Evolutionary conservation across 2,113 vertebrate species (phyloP), one percentile per base, ranked within the genome.

Genomic region (Etia nguti): DNA sequence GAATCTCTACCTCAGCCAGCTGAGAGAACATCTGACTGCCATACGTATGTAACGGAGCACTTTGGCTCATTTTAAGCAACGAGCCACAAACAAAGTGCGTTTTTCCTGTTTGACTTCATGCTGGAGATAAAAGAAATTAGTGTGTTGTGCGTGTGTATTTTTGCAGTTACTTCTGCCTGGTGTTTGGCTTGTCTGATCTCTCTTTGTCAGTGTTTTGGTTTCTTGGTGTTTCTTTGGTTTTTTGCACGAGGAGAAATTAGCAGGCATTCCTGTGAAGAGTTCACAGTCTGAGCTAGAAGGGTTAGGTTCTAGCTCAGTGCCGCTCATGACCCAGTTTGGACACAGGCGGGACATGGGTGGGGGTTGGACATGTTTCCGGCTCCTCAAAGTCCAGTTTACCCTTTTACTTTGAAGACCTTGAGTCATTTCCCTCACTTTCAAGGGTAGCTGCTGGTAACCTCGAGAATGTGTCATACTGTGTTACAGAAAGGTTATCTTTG

Each of bases 321-420:
- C 85, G 57, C 85, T 82, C 85, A 46, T 86, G 68, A 92, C 50
- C 75, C 70, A 87, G 89, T 85, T 83, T 57, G 24, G 8, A 62
- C 65, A 24, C 8, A 1, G 38, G 46, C 54, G 22, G 31, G 31
- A 73, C 38, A 26, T 16, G 7, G 59, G 31, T 22, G 68, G 73
- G 26, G 89, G 57, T 10, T 80, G 34, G 75, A 18, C 62, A 31
- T 60, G 84, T 83, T 73, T 50, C 57, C 6, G 54, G n/a, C 55
- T 46, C 10, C 77, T 31, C 31, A 83, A 60, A 80, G 57, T 89
- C 34, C 54, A 86, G 50, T 56, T 88, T 38, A 41, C 41, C 79
- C 82, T 62, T 65, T 89, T 10, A 41, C 87, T 93, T 94, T 93
- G 89, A 95, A 93, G 92, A 89, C 36, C 10, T 20, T 80, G 41